A percentile compares a stretch with the other conserved stretches of the same genome.
Evolutionary conservation across 2,797 vertebrate species (phyloP).

Genomic region (Valencia hispanica): DNA sequence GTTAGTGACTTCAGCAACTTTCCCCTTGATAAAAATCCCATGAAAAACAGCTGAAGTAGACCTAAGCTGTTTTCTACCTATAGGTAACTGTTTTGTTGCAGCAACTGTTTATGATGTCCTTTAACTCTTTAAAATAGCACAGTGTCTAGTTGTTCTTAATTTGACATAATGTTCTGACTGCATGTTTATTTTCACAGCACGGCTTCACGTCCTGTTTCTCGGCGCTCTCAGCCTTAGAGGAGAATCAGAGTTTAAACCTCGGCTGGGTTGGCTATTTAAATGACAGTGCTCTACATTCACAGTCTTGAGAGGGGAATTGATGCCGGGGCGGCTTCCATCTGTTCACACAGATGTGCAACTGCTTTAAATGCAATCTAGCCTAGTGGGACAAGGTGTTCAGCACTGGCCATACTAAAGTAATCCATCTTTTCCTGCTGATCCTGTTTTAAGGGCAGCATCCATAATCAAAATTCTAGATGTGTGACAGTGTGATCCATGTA

Average conservation of each 20-base stretch:
- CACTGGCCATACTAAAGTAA: constrained; percentile 8
- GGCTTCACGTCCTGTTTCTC: constrained; percentile 10
- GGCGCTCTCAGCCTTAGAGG: constrained; percentile 49
- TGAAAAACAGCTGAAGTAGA: neutral
- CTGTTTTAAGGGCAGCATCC: neutral
- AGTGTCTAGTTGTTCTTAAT: neutral
- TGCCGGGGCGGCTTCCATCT: constrained; percentile 47
- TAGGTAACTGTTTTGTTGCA: neutral
- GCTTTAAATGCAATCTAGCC: constrained; percentile 20
- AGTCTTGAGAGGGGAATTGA: constrained; percentile 24
- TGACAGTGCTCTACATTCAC: constrained; percentile 57
- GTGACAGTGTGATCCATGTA: neutral
- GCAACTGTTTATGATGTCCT: neutral
- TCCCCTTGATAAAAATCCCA: neutral
- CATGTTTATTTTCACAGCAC: constrained; percentile 17
- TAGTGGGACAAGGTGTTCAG: constrained; percentile 31
- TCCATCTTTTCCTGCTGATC: constrained; percentile 3
- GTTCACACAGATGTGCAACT: constrained; percentile 48
- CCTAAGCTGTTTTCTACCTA: no score
- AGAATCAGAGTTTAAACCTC: constrained; percentile 42
- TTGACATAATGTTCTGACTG: neutral
- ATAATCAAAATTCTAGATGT: neutral
- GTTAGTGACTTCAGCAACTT: neutral
- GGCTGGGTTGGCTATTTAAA: constrained; percentile 61
- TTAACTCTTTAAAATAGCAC: neutral